Evolutionary conservation across 2,888 invertebrate species (phyloP), one percentile per base, ranked within the genome.

Genomic region (Xylophagus ater): DNA sequence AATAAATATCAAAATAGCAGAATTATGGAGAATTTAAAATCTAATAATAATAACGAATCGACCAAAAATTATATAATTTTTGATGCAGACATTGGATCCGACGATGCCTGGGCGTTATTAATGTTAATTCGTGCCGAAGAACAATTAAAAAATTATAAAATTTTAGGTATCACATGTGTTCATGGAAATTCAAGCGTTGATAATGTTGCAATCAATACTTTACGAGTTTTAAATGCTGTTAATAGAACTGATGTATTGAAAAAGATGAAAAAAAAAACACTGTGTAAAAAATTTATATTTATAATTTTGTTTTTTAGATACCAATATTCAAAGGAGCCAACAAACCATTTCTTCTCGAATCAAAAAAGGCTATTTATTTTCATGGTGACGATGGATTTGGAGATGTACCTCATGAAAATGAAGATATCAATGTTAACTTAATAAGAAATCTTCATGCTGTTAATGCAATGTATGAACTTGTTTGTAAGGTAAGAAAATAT

Each of bases 321-420:
- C 83, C 83, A 29, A 75, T 84, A 31, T 81, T 71, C 54, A 65
- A 71, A 59, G 84, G 84, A 8, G 71, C 76, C 0, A 59, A 66
- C 36, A 58, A 67, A 3, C 65, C 73, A 12, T 47, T 73, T 18
- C 57, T 72, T 3, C 59, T 53, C 49, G 59, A 65, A 8, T 31
- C 54, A 7, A 51, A 52, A 10, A 51, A 54, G 1, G 54, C 51
- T 0, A 51, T 59, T 10, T 62, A 66, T 47, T 82, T 70, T 48
- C 73, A 76, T 51, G 85, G 85, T 0, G 51, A 55, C 15, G 83
- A 85, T 58, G 85, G 85, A 3, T 72, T 85, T 42, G 82, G 82
- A 2, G 81, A 82, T 54, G 65, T 68, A 8, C 67, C 65, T 1
- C 59, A 62, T 7, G 66, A 65, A 1, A 59, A 62, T 2, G 55